phyloP scores from a whole-genome alignment of 2,797 vertebrate species.

The Mormyrus proboscirostris region DNA sequence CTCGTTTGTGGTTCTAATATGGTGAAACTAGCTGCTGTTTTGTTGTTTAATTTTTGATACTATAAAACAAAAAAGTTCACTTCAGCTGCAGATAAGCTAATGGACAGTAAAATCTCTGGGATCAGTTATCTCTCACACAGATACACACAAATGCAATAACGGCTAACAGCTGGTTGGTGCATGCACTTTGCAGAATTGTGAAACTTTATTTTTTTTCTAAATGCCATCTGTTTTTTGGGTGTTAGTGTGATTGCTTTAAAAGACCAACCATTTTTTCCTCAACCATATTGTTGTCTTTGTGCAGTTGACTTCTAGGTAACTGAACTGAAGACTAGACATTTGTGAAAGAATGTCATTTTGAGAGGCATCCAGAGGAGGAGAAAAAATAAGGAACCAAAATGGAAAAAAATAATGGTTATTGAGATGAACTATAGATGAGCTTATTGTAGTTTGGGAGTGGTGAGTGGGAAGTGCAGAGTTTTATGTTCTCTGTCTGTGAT shows the following conservation, averaged over 20 bases:
- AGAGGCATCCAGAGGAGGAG: not conserved
- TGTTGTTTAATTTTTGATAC: slow-evolving; percentile 33
- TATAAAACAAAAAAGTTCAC: slow-evolving; percentile 40
- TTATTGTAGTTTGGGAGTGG: not conserved
- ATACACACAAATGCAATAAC: slow-evolving; percentile 60
- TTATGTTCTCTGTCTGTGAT: not conserved
- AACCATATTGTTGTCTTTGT: slow-evolving; percentile 21
- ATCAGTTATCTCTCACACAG: slow-evolving; percentile 64
- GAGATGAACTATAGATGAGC: not conserved
- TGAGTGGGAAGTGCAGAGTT: not conserved
- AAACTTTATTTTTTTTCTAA: slow-evolving; percentile 27
- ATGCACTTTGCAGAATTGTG: slow-evolving; percentile 40
- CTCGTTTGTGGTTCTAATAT: slow-evolving; percentile 26
- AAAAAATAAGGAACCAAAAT: slow-evolving; percentile 11
- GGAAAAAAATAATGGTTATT: not conserved
- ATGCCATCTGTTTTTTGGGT: slow-evolving; percentile 18
- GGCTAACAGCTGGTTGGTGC: slow-evolving; percentile 41
- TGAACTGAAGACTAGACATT: slow-evolving; percentile 38
- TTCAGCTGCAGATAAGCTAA: slow-evolving; percentile 69
- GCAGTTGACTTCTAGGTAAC: slow-evolving; percentile 5
- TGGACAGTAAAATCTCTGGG: slow-evolving; percentile 38
- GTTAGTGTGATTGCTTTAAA: slow-evolving; percentile 12
- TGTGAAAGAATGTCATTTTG: slow-evolving; percentile 43
- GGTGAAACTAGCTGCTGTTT: slow-evolving; percentile 46
- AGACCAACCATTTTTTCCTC: slow-evolving; percentile 27